Conservation (phyloP, 2,888 invertebrate species). For the Stenodera caucasica region DNA sequence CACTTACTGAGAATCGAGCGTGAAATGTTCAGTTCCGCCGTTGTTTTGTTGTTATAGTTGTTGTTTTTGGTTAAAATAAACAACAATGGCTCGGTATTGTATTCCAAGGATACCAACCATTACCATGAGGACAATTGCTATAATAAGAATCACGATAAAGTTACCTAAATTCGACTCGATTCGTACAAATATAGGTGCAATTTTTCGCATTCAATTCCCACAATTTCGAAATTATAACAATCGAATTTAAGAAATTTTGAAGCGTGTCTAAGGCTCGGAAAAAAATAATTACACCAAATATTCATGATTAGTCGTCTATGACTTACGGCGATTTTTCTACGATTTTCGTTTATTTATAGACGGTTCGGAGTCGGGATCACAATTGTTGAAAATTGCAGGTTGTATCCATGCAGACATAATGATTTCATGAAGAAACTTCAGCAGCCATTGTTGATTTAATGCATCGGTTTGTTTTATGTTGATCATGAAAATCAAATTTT, state of each 20-base stretch:
- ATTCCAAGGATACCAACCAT: slow-evolving; percentile 2
- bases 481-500: slow-evolving; percentile 5
- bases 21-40: slow-evolving; percentile 4
- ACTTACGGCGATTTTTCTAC: not conserved
- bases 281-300: no score
- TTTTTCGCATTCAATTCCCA: no score
- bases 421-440: not conserved
- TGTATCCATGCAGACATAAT: not conserved
- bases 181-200: no score
- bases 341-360: not conserved
- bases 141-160: slow-evolving; percentile 4
- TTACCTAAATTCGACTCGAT: slow-evolving; percentile 3
- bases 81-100: slow-evolving; percentile 6
- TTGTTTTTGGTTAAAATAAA: not conserved
- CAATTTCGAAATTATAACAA: not conserved
- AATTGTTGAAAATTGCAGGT: slow-evolving; percentile 5
- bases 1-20: not conserved
- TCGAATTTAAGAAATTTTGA: not conserved
- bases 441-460: not conserved
- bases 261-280: no score
- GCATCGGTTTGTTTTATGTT: not conserved
- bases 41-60: not conserved
- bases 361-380: not conserved
- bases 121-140: slow-evolving; percentile 2
- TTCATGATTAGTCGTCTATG: slow-evolving; percentile 1